Conservation (phyloP, 1,140 invertebrate species). For the Pollicipes pollicipes region DNA sequence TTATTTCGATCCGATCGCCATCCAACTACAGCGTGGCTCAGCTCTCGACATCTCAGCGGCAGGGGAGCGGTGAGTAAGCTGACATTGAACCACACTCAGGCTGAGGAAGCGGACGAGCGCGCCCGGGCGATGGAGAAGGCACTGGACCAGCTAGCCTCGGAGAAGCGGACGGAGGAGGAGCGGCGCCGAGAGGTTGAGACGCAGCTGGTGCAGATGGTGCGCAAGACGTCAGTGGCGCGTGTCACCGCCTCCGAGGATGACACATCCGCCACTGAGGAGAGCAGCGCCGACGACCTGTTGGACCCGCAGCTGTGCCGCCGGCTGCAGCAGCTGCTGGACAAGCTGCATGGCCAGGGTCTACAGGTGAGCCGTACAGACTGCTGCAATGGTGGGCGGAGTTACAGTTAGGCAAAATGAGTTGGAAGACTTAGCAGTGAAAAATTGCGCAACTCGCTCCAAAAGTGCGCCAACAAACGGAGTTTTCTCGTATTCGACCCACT, state of each 20-base stretch:
- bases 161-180: neutral
- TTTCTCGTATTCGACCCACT: no score
- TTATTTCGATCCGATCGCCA: no score
- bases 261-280: neutral
- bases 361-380: neutral
- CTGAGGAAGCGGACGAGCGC: neutral
- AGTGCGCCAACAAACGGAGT: no score
- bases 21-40: no score
- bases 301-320: neutral
- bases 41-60: no score
- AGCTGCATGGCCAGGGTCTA: neutral
- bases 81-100: no score
- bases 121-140: neutral
- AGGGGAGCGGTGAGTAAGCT: no score
- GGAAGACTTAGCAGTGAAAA: no score
- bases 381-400: no score
- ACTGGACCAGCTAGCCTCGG: neutral
- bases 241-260: neutral
- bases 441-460: no score
- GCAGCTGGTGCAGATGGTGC: conserved; percentile 1
- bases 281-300: neutral
- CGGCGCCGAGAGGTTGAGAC: neutral
- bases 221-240: neutral
- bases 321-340: neutral
- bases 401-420: no score